Conservation (phyloP, 2,113 vertebrate species). For the Oreochromis aureus region DNA sequence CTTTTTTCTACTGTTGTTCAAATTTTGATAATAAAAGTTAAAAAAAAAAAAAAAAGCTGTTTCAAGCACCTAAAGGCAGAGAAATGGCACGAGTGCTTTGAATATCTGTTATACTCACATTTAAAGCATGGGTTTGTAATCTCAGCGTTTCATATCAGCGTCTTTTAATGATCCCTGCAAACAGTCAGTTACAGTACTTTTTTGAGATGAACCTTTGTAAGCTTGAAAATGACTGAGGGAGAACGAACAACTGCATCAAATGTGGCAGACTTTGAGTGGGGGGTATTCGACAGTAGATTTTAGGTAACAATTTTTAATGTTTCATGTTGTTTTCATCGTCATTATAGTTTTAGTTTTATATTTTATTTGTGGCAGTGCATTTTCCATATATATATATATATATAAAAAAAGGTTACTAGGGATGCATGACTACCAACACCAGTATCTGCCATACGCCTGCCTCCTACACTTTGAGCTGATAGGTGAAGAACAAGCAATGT, state of each 20-base stretch:
- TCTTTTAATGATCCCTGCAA: neutral
- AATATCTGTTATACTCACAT: neutral
- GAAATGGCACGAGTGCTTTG: neutral
- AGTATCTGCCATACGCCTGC: neutral
- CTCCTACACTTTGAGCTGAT: neutral
- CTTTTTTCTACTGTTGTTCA: neutral
- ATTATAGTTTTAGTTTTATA: neutral
- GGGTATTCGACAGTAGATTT: neutral
- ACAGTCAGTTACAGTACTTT: neutral
- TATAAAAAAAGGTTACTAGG: neutral
- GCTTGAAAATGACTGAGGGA: neutral
- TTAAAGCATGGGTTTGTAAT: neutral
- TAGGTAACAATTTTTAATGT: neutral
- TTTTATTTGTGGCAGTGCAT: neutral
- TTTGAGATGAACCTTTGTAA: neutral
- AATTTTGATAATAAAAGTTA: neutral
- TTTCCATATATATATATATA: neutral
- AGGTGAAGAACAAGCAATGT: neutral
- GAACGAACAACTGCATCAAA: neutral
- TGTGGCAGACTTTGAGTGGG: neutral
- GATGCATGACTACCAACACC: neutral
- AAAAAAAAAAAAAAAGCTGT: neutral
- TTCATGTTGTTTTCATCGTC: neutral
- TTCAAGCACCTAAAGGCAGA: neutral
- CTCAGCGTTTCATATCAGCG: neutral